phyloP scores from a whole-genome alignment of 2,797 vertebrate genomes.

The Sarcophilus harrisii region DNA sequence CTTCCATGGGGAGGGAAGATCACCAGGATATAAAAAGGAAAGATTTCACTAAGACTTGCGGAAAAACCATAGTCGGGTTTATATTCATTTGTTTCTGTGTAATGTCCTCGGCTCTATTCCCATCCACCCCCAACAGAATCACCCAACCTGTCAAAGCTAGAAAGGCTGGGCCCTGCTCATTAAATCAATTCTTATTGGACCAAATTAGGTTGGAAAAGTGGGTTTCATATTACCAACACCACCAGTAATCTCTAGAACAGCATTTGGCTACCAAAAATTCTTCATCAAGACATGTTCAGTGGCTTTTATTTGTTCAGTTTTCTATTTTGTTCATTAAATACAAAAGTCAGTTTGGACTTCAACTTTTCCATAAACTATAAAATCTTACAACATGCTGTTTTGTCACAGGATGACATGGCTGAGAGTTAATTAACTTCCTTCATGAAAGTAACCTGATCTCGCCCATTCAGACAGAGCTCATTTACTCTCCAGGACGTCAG shows the following conservation, averaged over 20 bases:
- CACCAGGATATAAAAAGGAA: neutral
- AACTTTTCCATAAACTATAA: neutral
- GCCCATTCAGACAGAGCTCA: neutral
- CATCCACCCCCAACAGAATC: neutral
- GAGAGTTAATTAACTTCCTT: neutral
- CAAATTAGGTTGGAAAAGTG: neutral
- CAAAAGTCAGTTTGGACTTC: neutral
- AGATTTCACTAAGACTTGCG: neutral
- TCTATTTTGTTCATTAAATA: conserved; percentile 27
- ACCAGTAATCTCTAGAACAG: neutral
- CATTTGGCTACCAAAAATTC: neutral
- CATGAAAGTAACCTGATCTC: neutral
- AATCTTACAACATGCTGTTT: conserved; percentile 44
- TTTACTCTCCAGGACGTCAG: neutral
- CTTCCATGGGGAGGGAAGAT: no score
- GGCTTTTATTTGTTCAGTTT: conserved; percentile 12
- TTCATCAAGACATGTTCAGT: neutral
- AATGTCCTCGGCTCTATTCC: neutral
- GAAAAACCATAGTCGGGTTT: neutral
- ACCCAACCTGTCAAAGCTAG: neutral
- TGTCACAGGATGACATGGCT: neutral
- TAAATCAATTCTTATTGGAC: neutral
- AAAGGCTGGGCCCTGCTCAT: neutral
- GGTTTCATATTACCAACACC: neutral
- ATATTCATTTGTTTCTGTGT: neutral